Evolutionary conservation across 2,797 vertebrate genomes (phyloP).

Genomic region (Rhinoraja longicauda): DNA sequence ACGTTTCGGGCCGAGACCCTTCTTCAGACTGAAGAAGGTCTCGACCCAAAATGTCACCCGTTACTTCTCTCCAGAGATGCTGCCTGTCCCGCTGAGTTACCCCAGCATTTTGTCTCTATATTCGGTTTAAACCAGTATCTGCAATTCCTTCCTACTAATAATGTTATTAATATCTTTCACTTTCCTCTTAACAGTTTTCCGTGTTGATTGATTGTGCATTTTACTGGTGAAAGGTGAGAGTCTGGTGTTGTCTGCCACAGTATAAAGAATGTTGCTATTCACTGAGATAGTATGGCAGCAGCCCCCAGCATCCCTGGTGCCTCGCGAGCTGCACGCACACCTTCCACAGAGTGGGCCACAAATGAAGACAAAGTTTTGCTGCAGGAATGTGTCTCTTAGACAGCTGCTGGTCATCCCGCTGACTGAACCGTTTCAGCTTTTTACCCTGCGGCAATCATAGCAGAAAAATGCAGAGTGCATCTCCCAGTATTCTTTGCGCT

Average conservation of each 20-base stretch:
- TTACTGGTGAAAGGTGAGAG: background rate
- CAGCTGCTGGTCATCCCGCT: background rate
- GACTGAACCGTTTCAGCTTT: conserved; percentile 18
- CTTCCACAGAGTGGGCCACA: background rate
- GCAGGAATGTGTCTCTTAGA: background rate
- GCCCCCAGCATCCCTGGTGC: background rate
- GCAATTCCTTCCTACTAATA: too few relatives aligned
- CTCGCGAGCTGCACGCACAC: background rate
- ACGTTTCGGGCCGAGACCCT: too few relatives aligned
- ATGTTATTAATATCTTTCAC: background rate
- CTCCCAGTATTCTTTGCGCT: conserved; percentile 1
- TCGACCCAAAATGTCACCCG: too few relatives aligned
- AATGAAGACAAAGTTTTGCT: background rate
- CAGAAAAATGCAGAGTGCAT: background rate
- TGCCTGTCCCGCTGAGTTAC: too few relatives aligned
- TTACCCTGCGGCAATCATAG: background rate
- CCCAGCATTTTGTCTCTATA: too few relatives aligned
- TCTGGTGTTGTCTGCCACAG: background rate
- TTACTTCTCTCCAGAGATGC: too few relatives aligned
- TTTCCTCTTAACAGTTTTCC: background rate
- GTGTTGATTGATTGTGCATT: background rate
- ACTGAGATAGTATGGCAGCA: too few relatives aligned
- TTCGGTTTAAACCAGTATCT: too few relatives aligned
- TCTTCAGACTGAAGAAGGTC: too few relatives aligned
- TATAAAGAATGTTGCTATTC: too few relatives aligned